Base-by-base conservation (phyloP, 2,797 vertebrate genomes). In the Synaphobranchus kaupii region DNA sequence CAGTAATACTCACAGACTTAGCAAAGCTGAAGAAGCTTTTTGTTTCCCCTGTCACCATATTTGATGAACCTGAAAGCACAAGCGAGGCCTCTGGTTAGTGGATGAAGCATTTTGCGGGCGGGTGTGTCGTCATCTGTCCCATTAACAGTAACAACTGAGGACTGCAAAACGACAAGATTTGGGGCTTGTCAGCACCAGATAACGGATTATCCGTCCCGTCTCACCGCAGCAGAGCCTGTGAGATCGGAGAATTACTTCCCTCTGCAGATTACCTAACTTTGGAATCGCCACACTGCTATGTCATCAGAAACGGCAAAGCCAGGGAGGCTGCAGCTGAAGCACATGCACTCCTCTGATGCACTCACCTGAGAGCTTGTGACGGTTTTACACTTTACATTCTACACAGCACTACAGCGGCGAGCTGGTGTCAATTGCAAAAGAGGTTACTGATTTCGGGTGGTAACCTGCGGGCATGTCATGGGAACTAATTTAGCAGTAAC, bases 21-120 rank as follows among this genome's bases (percentile, higher is more conserved):
- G 99, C 99, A 95, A 99, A 98, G 95, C 98, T 99, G 95, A 99
- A 99, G 96, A 99, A 99, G 95, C 99, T 99, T 97, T 99, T 99
- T 93, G 99, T 99, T 95, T 99, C 99, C 91, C 99, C 99, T 85
- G 99, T 99, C 91, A 99, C 98, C 97, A 98, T 98, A 94, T 98
- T 99, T 93, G 99, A 99, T 10, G 99, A 98, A 91, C 99, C 99
- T 99, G 95, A 83, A 95, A 96, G 94, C 92, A 92, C 88, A 92
- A 88, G 92, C 91, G 47, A 50, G 50, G 39, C 1, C 44, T 82
- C 39, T 28, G 28, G 86, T 73, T 66, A 73, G 28, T 73, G 60
- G 60, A 84, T 10, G 25, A 39, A 34, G 56, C 8, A 34, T 83
- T 52, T 3, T 9, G 47, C 3, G 47, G 80, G 80, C 10, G 48